Conservation (phyloP, 2,113 vertebrate genomes). For the Calyptomena viridis region DNA sequence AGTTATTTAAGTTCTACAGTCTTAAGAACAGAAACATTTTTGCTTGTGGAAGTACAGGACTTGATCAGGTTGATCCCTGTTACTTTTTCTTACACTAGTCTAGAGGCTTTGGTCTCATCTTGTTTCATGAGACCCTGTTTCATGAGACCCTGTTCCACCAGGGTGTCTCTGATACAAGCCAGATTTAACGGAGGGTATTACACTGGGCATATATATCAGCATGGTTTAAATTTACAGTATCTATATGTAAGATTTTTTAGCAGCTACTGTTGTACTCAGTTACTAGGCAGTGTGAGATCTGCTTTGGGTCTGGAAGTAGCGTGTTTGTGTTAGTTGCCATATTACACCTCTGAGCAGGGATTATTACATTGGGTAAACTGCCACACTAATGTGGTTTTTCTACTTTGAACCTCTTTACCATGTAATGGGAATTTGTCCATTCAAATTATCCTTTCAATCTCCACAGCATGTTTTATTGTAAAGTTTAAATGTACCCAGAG, state of each 20-base stretch:
- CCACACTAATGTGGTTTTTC: neutral
- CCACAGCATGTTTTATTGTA: neutral
- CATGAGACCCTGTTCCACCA: neutral
- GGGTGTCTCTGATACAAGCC: neutral
- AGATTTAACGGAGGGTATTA: neutral
- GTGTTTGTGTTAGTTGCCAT: neutral
- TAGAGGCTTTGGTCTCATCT: neutral
- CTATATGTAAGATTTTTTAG: neutral
- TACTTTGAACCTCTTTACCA: neutral
- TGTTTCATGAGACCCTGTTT: neutral
- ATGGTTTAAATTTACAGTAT: neutral
- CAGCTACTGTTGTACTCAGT: constrained; percentile 6
- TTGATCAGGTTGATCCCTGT: neutral
- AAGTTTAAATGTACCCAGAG: neutral
- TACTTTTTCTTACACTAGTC: neutral
- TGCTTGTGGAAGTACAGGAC: neutral
- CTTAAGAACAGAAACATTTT: neutral
- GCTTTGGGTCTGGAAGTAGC: neutral
- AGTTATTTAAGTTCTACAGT: neutral
- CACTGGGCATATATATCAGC: neutral
- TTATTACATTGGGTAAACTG: neutral
- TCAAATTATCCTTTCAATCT: neutral
- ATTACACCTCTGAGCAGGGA: neutral
- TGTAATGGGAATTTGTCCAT: neutral
- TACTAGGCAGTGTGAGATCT: neutral